Evolutionary conservation across 2,797 vertebrate species (phyloP), one percentile per base, ranked within the genome.

Genomic region (Pangasius djambal): DNA sequence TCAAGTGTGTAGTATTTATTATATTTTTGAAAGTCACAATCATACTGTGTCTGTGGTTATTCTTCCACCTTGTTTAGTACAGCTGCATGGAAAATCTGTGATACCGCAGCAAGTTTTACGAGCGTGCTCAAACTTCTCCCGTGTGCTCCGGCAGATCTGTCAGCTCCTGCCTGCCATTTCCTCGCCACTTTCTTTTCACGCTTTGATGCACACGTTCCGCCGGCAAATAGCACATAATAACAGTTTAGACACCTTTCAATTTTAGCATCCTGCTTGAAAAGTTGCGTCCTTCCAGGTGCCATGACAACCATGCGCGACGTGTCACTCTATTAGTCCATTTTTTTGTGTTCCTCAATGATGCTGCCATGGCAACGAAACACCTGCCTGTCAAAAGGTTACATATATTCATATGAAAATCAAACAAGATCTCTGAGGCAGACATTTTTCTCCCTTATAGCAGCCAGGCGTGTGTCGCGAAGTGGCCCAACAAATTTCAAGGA

Each of bases 181-280:
- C 88, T 74, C 50, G 67, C 87, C 88, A 87, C 84, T 88, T 81
- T 88, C 87, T 90, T 87, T 91, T 91, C 92, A 91, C 88, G 90
- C 91, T 91, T 88, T 88, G 79, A 91, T 90, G 91, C 89, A 90
- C 91, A 91, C 88, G 20, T 86, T 91, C 91, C 87, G 90, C 92
- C 90, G 91, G 88, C 89, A 94, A 95, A 93, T 90, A 93, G 90
- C 89, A 91, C 87, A 93, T 94, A 95, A 94, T 94, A 94, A 94
- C 93, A 93, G 93, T 93, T 94, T 92, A 93, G 91, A 93, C 91
- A 91, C 92, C 91, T 90, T 92, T 90, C 91, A 91, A 93, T 94
- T 93, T 92, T 91, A 91, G 88, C 92, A 92, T 92, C 90, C 88
- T 87, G 90, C 91, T 91, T 91, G 92, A 91, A 92, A 92, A 92